phyloP scores from a whole-genome alignment of 2,797 vertebrate species.

The Xenops minutus region DNA sequence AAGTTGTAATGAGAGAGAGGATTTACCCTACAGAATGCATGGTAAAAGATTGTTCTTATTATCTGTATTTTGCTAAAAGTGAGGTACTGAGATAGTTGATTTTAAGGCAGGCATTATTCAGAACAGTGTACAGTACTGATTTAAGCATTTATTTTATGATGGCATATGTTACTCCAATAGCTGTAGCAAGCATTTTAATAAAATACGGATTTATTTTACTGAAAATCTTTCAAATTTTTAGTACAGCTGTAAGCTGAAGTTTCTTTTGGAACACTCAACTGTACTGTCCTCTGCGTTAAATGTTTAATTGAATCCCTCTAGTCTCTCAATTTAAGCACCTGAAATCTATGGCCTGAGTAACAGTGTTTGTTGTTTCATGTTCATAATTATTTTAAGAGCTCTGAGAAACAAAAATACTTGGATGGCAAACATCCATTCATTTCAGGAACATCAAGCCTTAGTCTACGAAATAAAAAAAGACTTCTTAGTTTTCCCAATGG shows the following conservation, averaged over 20 bases:
- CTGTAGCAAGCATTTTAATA: slow-evolving; percentile 22
- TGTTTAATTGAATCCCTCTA: slow-evolving; percentile 19
- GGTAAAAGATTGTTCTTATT: not conserved
- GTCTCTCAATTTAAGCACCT: not conserved
- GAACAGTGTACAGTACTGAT: not conserved
- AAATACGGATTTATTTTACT: slow-evolving; percentile 50
- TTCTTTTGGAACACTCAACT: slow-evolving; percentile 23
- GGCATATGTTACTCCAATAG: slow-evolving; percentile 8
- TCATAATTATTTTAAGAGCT: not conserved
- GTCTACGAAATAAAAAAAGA: not conserved
- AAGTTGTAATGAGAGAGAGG: not conserved
- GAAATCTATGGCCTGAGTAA: not conserved
- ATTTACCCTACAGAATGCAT: not conserved
- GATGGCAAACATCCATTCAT: not conserved
- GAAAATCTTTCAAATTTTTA: slow-evolving; percentile 24
- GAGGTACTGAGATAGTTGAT: not conserved
- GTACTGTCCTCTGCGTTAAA: not conserved
- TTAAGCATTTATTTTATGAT: slow-evolving; percentile 23
- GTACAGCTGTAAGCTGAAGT: slow-evolving; percentile 22
- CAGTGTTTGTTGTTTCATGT: not conserved
- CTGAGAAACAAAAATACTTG: not conserved
- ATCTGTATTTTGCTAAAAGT: not conserved
- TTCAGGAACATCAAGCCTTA: not conserved
- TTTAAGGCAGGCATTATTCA: not conserved
- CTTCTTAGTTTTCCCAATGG: not conserved